Conservation (phyloP, 2,797 vertebrate genomes). For the Lophotriccus pileatus region DNA sequence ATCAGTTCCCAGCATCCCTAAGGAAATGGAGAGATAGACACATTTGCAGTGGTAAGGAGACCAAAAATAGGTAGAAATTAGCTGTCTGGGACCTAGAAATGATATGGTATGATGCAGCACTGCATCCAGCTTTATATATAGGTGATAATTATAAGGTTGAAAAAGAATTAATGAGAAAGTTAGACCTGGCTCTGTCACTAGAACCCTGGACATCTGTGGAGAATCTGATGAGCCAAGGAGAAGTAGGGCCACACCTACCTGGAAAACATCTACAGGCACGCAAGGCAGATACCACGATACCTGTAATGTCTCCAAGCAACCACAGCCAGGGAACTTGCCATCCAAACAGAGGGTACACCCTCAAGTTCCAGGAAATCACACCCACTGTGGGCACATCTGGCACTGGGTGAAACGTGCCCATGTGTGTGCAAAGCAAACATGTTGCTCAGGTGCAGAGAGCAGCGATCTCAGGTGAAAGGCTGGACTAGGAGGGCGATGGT, state of each 20-base stretch:
- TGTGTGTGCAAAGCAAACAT: background rate
- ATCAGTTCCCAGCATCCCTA: background rate
- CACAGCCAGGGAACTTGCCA: slow-evolving; percentile 26
- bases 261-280: slow-evolving; percentile 54
- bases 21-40: background rate
- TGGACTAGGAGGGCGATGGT: background rate
- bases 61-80: slow-evolving; percentile 6
- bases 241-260: slow-evolving; percentile 45
- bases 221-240: slow-evolving; percentile 56
- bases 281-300: slow-evolving; percentile 43
- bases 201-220: slow-evolving; percentile 26
- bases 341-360: slow-evolving; percentile 51
- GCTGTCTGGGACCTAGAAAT: slow-evolving; percentile 57
- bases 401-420: background rate
- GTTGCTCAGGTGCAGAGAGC: background rate
- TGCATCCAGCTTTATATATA: background rate
- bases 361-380: slow-evolving; percentile 52
- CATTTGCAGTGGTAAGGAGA: background rate
- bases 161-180: slow-evolving; percentile 53
- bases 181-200: slow-evolving; percentile 33
- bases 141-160: slow-evolving; percentile 44
- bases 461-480: background rate
- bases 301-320: slow-evolving; percentile 48
- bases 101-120: slow-evolving; percentile 5
- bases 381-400: slow-evolving; percentile 33